Percentiles rank a stretch among this genome's conserved stretches.
Evolutionary conservation across 2,113 vertebrate genomes (phyloP).

Genomic region (Lynx canadensis): DNA sequence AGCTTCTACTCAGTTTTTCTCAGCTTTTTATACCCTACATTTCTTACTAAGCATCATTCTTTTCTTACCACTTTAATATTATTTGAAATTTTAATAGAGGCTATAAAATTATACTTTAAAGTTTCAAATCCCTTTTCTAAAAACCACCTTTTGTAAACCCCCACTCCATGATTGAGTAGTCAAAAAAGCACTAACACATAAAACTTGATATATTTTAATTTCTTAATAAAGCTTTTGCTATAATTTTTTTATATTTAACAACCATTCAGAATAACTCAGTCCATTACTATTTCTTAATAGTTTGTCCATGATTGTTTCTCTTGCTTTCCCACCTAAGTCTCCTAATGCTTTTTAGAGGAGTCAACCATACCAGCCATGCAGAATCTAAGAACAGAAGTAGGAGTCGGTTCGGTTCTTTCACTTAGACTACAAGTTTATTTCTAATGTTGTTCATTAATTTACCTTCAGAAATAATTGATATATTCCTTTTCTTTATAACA

Average conservation of each 20-base stretch:
- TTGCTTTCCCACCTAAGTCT: neutral
- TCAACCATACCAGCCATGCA: neutral
- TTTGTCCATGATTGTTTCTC: neutral
- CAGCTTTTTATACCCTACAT: neutral
- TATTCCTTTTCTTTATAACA: neutral
- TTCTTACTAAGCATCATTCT: constrained; percentile 19
- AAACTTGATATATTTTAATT: constrained; percentile 26
- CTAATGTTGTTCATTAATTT: neutral
- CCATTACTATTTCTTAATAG: neutral
- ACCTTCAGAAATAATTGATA: constrained; percentile 1
- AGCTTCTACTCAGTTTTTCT: neutral
- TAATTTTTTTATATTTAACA: neutral
- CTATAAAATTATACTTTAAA: constrained; percentile 60
- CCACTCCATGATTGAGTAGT: neutral
- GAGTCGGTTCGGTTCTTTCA: neutral
- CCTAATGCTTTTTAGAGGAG: neutral
- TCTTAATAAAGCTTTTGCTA: constrained; percentile 23
- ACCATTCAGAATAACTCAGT: neutral
- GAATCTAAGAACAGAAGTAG: neutral
- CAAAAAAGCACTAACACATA: neutral
- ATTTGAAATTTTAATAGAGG: constrained; percentile 52
- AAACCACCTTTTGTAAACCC: neutral
- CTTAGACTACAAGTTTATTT: neutral
- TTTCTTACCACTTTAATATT: constrained; percentile 18
- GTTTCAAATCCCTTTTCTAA: constrained; percentile 32